Conservation (phyloP, 2,113 vertebrate species). For the Microcebus ravelobensis region DNA sequence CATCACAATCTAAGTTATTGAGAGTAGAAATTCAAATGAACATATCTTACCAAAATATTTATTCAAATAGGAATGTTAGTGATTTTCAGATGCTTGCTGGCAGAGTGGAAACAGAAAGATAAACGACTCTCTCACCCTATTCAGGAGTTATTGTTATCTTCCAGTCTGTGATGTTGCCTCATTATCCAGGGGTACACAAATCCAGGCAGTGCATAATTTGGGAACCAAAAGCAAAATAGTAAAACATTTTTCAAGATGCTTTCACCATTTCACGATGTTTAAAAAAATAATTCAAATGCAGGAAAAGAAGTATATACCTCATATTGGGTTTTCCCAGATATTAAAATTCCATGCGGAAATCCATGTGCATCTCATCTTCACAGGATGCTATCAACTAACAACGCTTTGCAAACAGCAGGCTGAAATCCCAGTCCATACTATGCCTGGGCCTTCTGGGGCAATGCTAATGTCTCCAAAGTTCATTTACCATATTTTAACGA, state of each 20-base stretch:
- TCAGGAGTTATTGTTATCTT: constrained; percentile 82
- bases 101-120: constrained; percentile 83
- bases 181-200: constrained; percentile 83
- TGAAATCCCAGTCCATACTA: background rate
- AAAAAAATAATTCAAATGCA: constrained; percentile 76
- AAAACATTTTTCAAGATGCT: constrained; percentile 83
- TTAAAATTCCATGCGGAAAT: constrained; percentile 77
- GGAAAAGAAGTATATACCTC: constrained; percentile 68
- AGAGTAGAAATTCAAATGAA: constrained; percentile 83
- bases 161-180: constrained; percentile 82
- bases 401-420: background rate
- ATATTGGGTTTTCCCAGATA: constrained; percentile 45
- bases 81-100: constrained; percentile 84
- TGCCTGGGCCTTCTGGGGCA: background rate
- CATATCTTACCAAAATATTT: constrained; percentile 85
- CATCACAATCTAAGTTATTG: constrained; percentile 75
- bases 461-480: background rate
- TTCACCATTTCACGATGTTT: constrained; percentile 75
- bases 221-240: constrained; percentile 83
- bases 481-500: background rate
- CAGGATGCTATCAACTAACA: background rate
- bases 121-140: constrained; percentile 84
- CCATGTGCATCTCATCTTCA: background rate
- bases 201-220: constrained; percentile 81
- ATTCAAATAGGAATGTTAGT: constrained; percentile 84